phyloP scores from a whole-genome alignment of 2,797 vertebrate genomes.

The Podarcis lilfordi region DNA sequence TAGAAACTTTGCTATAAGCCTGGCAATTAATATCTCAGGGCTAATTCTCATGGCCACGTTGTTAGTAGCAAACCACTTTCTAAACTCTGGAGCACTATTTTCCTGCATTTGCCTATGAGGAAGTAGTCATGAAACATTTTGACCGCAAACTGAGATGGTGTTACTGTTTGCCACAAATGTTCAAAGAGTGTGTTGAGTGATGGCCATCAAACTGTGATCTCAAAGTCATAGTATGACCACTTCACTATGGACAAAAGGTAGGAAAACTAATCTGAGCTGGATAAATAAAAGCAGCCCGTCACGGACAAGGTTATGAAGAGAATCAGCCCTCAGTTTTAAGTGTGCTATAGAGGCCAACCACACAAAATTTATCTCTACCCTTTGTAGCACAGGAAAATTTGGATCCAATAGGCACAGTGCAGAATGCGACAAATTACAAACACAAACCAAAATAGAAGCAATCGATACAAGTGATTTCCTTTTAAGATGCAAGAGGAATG shows the following conservation, averaged over 20 bases:
- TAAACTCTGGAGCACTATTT: neutral
- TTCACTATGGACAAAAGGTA: conserved; percentile 8
- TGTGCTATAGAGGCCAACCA: conserved; percentile 2
- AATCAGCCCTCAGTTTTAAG: neutral
- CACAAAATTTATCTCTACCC: conserved; percentile 24
- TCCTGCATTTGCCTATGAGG: conserved; percentile 3
- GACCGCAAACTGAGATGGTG: neutral
- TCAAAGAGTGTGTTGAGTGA: neutral
- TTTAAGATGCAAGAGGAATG: conserved; percentile 22
- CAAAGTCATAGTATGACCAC: conserved; percentile 4
- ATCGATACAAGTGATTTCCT: neutral
- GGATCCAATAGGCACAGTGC: conserved; percentile 10
- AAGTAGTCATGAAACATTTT: neutral
- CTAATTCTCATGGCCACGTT: neutral
- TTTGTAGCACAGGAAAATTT: conserved; percentile 15
- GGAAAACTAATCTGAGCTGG: conserved; percentile 5
- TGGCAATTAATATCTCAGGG: neutral
- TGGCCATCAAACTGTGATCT: neutral
- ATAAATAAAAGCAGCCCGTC: neutral
- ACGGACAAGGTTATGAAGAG: neutral
- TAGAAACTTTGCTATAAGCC: neutral
- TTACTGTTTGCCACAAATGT: neutral
- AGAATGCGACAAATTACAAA: neutral
- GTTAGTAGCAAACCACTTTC: conserved; percentile 13
- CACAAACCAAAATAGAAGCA: conserved; percentile 36